Percentiles rank a stretch among this genome's conserved stretches.
phyloP scores from a whole-genome alignment of 2,888 invertebrate species.

The Plagodis pulveraria region DNA sequence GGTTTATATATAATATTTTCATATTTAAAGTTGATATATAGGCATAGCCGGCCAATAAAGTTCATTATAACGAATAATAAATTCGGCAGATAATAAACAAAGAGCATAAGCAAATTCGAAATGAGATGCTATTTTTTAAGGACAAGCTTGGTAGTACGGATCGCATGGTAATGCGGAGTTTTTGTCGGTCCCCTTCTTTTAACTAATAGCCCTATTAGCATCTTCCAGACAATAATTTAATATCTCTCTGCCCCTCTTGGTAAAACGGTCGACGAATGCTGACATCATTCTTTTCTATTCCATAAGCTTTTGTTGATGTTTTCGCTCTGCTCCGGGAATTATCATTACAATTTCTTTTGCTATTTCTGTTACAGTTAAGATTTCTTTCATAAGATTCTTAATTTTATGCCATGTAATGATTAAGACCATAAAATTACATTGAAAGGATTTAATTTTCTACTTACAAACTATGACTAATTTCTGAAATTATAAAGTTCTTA shows the following conservation, averaged over 20 bases:
- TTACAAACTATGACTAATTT: no score
- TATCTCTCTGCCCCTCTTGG: conserved; percentile 52
- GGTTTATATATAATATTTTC: no score
- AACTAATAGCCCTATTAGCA: conserved; percentile 74
- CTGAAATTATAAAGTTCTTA: no score
- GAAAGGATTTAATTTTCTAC: background rate
- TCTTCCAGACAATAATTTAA: conserved; percentile 71
- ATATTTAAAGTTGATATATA: no score
- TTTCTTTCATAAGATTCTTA: no score
- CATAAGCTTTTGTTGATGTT: conserved; percentile 36
- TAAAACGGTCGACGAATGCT: conserved; percentile 53
- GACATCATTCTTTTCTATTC: conserved; percentile 51
- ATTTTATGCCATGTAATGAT: no score
- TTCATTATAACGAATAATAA: background rate
- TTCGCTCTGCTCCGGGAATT: conserved; percentile 36
- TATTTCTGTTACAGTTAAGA: background rate
- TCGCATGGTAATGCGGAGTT: conserved; percentile 43
- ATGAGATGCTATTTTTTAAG: conserved; percentile 29
- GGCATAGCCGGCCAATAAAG: no score
- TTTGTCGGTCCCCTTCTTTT: conserved; percentile 58
- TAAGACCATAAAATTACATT: background rate
- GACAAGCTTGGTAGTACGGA: conserved; percentile 22
- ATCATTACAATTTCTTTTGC: conserved; percentile 22
- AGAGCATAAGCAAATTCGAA: conserved; percentile 30
- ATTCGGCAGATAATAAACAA: conserved; percentile 28